phyloP scores from a whole-genome alignment of 1,140 invertebrate species.

The Drosophila persimilis region DNA sequence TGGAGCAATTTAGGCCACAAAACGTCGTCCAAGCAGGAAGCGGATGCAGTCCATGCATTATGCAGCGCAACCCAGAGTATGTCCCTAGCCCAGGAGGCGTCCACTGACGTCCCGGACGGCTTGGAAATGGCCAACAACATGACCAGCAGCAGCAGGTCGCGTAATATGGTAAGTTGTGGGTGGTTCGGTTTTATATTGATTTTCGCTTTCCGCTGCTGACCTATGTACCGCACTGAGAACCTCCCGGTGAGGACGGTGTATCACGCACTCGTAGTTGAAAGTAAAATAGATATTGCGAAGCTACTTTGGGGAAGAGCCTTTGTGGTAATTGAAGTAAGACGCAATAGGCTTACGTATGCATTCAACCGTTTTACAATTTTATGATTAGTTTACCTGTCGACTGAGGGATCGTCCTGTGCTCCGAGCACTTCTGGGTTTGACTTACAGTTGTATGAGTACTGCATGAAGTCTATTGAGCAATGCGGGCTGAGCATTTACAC shows the following conservation, averaged over 20 bases:
- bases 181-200: constrained; percentile 52
- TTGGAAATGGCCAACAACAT: constrained; percentile 28
- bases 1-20: constrained; percentile 66
- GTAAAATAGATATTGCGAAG: constrained; percentile 30
- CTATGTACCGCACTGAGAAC: constrained; percentile 56
- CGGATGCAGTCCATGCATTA: constrained; percentile 46
- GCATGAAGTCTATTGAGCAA: too few species aligned
- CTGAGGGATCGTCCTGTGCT: too few species aligned
- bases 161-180: constrained; percentile 69
- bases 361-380: too few species aligned
- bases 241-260: constrained; percentile 2
- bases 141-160: constrained; percentile 54
- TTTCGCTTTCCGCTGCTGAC: constrained; percentile 61
- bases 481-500: too few species aligned
- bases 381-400: too few species aligned
- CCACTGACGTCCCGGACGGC: constrained; percentile 7
- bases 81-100: constrained; percentile 34
- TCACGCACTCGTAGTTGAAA: constrained; percentile 24
- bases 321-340: neutral
- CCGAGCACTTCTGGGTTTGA: neutral
- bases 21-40: constrained; percentile 30
- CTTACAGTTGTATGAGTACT: constrained; percentile 25
- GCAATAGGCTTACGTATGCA: too few species aligned
- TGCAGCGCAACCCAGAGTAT: constrained; percentile 51
- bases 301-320: neutral